These are phyloP conservation scores for Brachionus rubens DNA, from an alignment of 1,140 invertebrate genomes.

Conservation along the genomic window DNA sequence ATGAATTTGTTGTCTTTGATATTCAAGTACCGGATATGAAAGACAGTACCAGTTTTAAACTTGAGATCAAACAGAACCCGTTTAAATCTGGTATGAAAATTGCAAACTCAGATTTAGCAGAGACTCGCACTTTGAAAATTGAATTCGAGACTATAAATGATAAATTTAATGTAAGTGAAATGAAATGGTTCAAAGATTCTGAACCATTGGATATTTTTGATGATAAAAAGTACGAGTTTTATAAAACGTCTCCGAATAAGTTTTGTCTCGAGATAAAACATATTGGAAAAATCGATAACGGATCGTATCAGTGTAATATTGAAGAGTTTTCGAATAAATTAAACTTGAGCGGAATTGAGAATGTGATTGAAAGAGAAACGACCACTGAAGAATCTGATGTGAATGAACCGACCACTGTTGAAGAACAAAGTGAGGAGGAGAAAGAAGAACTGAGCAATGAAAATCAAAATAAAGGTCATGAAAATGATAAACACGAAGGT, in stretches of 20 bases:
- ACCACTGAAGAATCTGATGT: not conserved
- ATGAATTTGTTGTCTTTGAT: conserved; percentile 27
- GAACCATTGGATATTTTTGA: not conserved
- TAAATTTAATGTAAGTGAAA: not conserved
- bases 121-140: not conserved
- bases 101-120: not conserved
- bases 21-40: not conserved
- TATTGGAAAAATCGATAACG: conserved; percentile 13
- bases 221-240: not conserved
- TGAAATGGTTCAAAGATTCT: conserved; percentile 28
- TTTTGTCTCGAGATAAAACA: conserved; percentile 26
- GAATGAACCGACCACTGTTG: not conserved
- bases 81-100: conserved; percentile 40
- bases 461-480: not conserved
- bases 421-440: not conserved
- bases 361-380: not conserved
- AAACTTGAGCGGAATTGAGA: conserved; percentile 25
- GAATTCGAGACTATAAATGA: conserved; percentile 35
- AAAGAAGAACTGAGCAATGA: not conserved
- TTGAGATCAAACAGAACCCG: conserved; percentile 44
- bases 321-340: conserved; percentile 32
- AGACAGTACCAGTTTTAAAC: conserved; percentile 7
- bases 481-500: no score
- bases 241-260: not conserved
- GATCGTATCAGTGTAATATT: conserved; percentile 21